phyloP scores from a whole-genome alignment of 2,888 invertebrate species.

The Gibbula magus region DNA sequence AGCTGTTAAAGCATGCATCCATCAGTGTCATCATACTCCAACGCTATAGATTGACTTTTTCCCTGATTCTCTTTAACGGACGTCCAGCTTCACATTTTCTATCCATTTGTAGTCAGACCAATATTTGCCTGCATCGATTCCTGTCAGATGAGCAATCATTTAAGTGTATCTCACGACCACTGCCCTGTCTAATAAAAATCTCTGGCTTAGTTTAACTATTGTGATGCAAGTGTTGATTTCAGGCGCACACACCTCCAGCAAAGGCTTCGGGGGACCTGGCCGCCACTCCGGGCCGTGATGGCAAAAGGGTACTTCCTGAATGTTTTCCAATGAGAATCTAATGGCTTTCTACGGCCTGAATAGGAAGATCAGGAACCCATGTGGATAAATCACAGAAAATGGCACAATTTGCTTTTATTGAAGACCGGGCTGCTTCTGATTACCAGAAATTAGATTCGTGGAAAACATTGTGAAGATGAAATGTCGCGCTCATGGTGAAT shows the following conservation, averaged over 20 bases:
- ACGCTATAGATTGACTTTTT: too few relatives aligned
- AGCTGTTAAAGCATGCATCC: too few relatives aligned
- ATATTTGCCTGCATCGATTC: not conserved
- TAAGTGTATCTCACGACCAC: not conserved
- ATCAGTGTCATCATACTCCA: too few relatives aligned
- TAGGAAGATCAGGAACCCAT: not conserved
- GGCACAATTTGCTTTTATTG: too few relatives aligned
- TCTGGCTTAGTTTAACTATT: not conserved
- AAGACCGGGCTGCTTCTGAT: too few relatives aligned
- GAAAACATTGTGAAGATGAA: too few relatives aligned
- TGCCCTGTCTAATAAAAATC: not conserved
- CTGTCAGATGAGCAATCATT: not conserved
- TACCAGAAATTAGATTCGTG: too few relatives aligned
- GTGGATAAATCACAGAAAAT: not conserved
- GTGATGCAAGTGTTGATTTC: not conserved
- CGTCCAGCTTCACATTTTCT: not conserved
- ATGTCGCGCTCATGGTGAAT: too few relatives aligned
- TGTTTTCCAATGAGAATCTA: not conserved
- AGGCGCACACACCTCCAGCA: not conserved
- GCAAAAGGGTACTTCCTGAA: not conserved
- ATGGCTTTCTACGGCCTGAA: not conserved
- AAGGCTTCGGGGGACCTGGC: not conserved
- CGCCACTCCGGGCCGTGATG: not conserved
- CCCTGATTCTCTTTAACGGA: too few relatives aligned
- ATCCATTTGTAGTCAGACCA: not conserved